Evolutionary conservation across 2,113 vertebrate species (phyloP).

Genomic region (Eubucco bourcierii): DNA sequence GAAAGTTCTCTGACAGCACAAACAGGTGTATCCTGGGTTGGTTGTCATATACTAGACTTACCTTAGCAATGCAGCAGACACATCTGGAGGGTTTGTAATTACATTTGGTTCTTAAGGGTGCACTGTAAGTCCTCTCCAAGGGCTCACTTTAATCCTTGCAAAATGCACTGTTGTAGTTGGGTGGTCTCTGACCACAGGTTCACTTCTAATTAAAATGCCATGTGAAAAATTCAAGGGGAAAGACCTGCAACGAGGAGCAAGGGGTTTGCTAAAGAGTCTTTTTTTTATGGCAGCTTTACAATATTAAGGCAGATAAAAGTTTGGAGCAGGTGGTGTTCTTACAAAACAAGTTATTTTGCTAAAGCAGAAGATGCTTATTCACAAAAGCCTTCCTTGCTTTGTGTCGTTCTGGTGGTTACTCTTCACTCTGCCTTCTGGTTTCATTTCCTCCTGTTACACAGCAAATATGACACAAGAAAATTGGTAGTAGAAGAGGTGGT

Average conservation of each 20-base stretch:
- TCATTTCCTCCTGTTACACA: neutral
- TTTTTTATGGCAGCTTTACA: neutral
- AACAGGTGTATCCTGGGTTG: neutral
- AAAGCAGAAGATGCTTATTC: neutral
- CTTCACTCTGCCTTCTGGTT: neutral
- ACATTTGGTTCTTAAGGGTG: neutral
- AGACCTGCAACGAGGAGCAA: neutral
- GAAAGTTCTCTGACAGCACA: neutral
- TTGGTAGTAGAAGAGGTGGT: neutral
- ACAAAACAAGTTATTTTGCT: neutral
- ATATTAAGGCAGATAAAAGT: neutral
- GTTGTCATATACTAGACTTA: neutral
- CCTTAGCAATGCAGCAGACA: neutral
- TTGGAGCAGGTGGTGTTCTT: neutral
- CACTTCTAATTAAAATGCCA: neutral
- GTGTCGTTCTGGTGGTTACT: neutral
- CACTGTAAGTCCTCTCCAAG: neutral
- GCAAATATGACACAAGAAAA: neutral
- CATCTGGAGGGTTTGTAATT: neutral
- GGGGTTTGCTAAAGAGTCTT: neutral
- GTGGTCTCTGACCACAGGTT: neutral
- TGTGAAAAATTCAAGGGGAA: neutral
- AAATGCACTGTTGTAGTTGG: neutral
- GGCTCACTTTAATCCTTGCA: neutral
- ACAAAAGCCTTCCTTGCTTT: neutral